Conservation (phyloP, 1,140 invertebrate species). For the Danaus melanippus region DNA sequence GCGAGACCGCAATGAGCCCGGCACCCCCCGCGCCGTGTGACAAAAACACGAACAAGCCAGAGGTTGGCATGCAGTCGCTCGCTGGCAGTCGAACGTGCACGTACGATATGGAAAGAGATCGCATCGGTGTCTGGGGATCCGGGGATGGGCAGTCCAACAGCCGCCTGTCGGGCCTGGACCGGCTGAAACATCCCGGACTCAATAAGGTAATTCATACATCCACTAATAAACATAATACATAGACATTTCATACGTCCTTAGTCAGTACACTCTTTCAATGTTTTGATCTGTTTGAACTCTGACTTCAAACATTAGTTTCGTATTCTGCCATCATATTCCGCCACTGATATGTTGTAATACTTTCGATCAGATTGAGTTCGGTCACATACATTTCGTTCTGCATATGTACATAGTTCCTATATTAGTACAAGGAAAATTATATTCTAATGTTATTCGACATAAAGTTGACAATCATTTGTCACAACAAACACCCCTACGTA, state of each 20-base stretch:
- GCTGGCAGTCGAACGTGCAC: conserved; percentile 36
- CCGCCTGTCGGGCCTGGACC: conserved; percentile 79
- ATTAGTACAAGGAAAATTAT: too few relatives aligned
- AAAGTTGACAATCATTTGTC: too few relatives aligned
- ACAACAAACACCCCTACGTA: background rate
- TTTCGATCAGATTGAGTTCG: too few relatives aligned
- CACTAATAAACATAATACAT: conserved; percentile 9
- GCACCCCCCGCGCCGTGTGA: conserved; percentile 53
- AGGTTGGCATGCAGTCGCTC: conserved; percentile 48
- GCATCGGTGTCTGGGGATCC: conserved; percentile 75
- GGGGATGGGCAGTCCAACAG: conserved; percentile 68
- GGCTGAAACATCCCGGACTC: conserved; percentile 80
- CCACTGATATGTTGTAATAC: too few relatives aligned
- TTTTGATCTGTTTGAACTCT: too few relatives aligned
- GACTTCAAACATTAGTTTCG: too few relatives aligned
- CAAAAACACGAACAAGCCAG: conserved; percentile 46
- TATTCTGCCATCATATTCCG: too few relatives aligned
- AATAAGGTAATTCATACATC: conserved; percentile 77
- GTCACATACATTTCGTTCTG: too few relatives aligned
- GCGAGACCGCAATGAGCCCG: conserved; percentile 59
- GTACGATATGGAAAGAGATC: conserved; percentile 74
- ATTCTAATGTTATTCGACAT: too few relatives aligned
- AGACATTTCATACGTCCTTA: background rate
- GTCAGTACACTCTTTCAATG: too few relatives aligned
- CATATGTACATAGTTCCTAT: too few relatives aligned